Base-by-base conservation (phyloP, 1,140 invertebrate species). In the Scylla paramamosain region DNA sequence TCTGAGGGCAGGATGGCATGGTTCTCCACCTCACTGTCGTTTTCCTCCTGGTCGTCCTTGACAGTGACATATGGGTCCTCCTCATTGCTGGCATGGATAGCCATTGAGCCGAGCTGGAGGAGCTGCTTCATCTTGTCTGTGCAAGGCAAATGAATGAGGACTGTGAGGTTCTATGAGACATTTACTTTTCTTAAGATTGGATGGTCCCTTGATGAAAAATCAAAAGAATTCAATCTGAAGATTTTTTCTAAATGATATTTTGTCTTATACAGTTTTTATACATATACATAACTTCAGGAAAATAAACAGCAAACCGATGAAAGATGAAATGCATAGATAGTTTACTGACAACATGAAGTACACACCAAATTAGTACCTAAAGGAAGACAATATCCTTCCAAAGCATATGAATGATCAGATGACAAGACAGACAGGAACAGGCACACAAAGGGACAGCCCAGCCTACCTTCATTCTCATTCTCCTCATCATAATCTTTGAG, bases 1-100 rank as follows among this genome's bases (percentile, higher is more conserved):
- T 99, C 99, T 96, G 97, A 98, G n/a, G 98, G 97, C 97, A 98
- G 98, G 39, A 99, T 99, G 48, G 98, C 97, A 97, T 99, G 98
- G 97, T 99, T 99, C 96, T 99, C 99, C 25, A 96, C 95, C 20
- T 97, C 97, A 93, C 97, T 97, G 96, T 98, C 98, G 96, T 99
- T 98, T 96, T 98, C 99, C 96, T 99, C 98, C 96, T 99, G 98
- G 93, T 97, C 97, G 82, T 97, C 97, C 59, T 93, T 93, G 16
- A 95, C 52, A 12, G 97, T 97, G 67, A 98, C 96, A 96, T 97
- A 97, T 52, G 97, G 97, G 97, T 98, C 98, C 96, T 97, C 97
- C 7, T 97, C 97, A 96, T 97, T 97, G 88, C 96, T 97, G 59
- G 97, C 97, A 32, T 94, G 93, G 20, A 94, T 45, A 16, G 93